A percentile compares a stretch with the other conserved stretches of the same genome.
phyloP scores from a whole-genome alignment of 1,140 invertebrate species.

The Caenorhabditis brenneri region DNA sequence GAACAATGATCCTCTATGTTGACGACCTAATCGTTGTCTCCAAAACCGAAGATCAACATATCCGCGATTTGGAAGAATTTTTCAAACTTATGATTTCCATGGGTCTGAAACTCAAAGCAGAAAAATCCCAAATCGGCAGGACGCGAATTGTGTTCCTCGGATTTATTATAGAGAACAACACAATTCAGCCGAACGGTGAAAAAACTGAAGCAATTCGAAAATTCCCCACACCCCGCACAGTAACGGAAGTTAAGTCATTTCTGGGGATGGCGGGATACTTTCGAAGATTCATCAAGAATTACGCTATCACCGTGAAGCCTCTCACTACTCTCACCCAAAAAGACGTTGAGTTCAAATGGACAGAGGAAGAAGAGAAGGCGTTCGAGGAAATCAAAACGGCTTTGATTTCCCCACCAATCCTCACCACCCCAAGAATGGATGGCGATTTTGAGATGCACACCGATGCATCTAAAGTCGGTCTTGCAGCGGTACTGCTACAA shows the following conservation, averaged over 20 bases:
- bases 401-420: background rate
- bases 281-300: background rate
- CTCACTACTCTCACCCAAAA: background rate
- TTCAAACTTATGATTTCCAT: background rate
- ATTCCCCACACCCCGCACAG: background rate
- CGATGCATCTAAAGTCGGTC: background rate
- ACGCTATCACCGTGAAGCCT: background rate
- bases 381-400: background rate
- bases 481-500: background rate
- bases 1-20: background rate
- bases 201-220: background rate
- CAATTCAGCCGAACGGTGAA: background rate
- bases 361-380: background rate
- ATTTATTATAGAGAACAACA: background rate
- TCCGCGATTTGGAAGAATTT: background rate
- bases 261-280: background rate
- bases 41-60: background rate
- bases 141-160: background rate
- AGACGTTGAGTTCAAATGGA: background rate
- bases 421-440: background rate
- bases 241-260: background rate
- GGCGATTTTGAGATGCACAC: background rate
- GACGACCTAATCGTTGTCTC: background rate
- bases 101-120: background rate
- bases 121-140: background rate